Percentiles rank a stretch among this genome's conserved stretches.
These are phyloP conservation scores for Drosophila trapezifrons DNA, from an alignment of 1,140 invertebrate species.

Conservation along the genomic window DNA sequence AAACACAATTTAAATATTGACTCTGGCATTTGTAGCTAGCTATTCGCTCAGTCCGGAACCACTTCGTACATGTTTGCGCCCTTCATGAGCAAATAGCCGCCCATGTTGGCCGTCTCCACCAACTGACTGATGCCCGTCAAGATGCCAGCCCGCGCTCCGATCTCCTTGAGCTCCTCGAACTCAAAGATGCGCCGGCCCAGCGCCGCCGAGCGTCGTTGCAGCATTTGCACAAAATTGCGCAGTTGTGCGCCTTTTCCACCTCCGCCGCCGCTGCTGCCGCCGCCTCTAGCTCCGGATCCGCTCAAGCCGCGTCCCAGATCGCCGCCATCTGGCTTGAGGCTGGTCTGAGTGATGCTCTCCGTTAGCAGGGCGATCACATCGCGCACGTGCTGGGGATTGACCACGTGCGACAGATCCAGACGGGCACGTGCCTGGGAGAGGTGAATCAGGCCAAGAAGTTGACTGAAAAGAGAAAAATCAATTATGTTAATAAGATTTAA, in stretches of 20 bases:
- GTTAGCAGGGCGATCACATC: constrained; percentile 95
- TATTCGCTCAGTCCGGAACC: constrained; percentile 62
- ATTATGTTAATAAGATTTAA: no score
- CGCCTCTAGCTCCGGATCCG: not conserved
- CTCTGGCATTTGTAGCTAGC: constrained; percentile 15
- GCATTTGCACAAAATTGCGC: constrained; percentile 89
- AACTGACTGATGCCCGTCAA: constrained; percentile 88
- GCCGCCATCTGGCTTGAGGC: constrained; percentile 86
- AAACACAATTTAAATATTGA: constrained; percentile 49
- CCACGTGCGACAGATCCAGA: constrained; percentile 91
- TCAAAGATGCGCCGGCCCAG: constrained; percentile 90
- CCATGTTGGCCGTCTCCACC: constrained; percentile 91
- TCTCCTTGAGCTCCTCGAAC: constrained; percentile 87
- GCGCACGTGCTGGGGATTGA: constrained; percentile 91
- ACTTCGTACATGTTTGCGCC: constrained; percentile 90
- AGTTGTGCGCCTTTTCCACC: constrained; percentile 90
- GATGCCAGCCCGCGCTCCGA: constrained; percentile 89
- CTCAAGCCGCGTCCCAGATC: constrained; percentile 12
- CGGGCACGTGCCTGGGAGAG: constrained; percentile 95
- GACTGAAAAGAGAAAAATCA: constrained; percentile 27
- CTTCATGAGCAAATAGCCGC: constrained; percentile 94
- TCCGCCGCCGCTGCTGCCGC: no score
- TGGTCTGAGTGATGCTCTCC: constrained; percentile 91
- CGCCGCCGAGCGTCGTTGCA: constrained; percentile 88
- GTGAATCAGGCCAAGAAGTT: constrained; percentile 89